A percentile compares a stretch with the other conserved stretches of the same genome.
Evolutionary conservation across 2,797 vertebrate genomes (phyloP).

Genomic region (Gambusia yucatana): DNA sequence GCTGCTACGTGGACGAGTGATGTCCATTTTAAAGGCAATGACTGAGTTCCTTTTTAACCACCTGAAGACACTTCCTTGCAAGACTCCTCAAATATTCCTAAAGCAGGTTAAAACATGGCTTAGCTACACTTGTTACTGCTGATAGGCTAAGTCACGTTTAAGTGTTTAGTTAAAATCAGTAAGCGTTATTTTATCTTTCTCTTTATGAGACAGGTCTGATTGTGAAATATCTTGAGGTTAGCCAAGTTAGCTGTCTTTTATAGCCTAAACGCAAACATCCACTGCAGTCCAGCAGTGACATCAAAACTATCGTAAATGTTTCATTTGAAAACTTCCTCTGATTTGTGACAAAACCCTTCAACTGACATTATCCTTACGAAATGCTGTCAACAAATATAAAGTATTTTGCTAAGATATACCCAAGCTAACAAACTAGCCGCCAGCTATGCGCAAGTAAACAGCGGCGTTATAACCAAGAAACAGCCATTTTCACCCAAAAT

Average conservation of each 20-base stretch:
- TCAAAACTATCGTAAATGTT: neutral
- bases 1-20: neutral
- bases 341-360: no score
- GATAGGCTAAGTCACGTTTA: neutral
- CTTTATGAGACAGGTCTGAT: conserved; percentile 9
- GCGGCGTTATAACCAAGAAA: conserved; percentile 24
- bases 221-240: conserved; percentile 25
- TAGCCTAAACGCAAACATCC: conserved; percentile 20
- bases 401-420: conserved; percentile 5
- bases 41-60: conserved; percentile 3
- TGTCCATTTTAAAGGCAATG: neutral
- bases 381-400: neutral
- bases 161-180: fast-evolving
- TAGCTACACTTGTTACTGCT: neutral
- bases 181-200: neutral
- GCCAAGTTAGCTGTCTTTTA: conserved; percentile 29
- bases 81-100: conserved; percentile 4
- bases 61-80: conserved; percentile 16
- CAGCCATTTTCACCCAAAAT: neutral
- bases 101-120: neutral
- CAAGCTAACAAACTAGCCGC: conserved; percentile 63
- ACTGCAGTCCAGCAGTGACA: neutral
- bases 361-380: conserved; percentile 14
- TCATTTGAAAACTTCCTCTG: neutral
- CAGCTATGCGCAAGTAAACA: conserved; percentile 48